Evolutionary conservation across 2,797 vertebrate species (phyloP).

Genomic region (Triplophysa bombifrons): DNA sequence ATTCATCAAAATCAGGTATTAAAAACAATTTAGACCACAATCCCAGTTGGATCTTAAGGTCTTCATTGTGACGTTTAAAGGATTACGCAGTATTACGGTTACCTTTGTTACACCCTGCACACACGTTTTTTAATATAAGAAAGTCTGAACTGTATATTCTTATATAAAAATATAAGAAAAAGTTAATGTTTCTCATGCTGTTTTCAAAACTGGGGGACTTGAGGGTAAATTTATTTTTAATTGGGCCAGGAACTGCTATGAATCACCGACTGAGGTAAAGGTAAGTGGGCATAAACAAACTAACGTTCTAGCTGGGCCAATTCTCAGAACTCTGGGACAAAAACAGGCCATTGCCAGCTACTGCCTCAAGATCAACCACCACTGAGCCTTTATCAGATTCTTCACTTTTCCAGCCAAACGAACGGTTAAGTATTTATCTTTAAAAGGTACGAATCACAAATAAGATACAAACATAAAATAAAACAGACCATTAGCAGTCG

Average conservation of each 20-base stretch:
- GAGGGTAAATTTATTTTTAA: conserved; percentile 37
- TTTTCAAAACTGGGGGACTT: not conserved
- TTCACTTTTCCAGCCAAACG: not conserved
- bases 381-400: not conserved
- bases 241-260: conserved; percentile 21
- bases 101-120: not conserved
- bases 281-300: conserved; percentile 7
- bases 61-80: conserved; percentile 11
- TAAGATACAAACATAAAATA: not conserved
- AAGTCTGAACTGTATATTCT: not conserved
- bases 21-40: conserved; percentile 1
- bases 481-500: not conserved
- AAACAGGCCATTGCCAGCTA: conserved; percentile 1
- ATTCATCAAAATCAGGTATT: conserved; percentile 9
- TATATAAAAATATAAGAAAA: not conserved
- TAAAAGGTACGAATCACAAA: not conserved
- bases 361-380: conserved; percentile 4
- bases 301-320: not conserved
- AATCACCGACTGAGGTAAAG: conserved; percentile 7
- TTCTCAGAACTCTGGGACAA: not conserved
- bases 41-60: not conserved
- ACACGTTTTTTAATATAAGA: not conserved
- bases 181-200: not conserved
- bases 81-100: not conserved
- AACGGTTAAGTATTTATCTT: not conserved